phyloP scores from a whole-genome alignment of 2,113 vertebrate genomes.

The Pelobates fuscus region DNA sequence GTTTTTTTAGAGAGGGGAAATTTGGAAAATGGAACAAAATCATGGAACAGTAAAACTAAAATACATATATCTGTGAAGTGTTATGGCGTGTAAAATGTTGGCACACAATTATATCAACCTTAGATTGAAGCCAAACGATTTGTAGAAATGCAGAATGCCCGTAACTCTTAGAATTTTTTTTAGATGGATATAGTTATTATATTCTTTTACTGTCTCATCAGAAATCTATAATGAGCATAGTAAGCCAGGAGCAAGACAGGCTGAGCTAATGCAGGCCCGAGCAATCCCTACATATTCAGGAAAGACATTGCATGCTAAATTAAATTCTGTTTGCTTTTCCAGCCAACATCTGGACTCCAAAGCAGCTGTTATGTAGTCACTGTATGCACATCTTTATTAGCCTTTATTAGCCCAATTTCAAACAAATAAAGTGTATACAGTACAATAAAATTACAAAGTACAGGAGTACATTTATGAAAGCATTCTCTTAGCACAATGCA shows the following conservation, averaged over 20 bases:
- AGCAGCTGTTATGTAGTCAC: conserved; percentile 66
- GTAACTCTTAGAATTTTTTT: conserved; percentile 24
- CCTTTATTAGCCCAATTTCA: conserved; percentile 21
- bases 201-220: conserved; percentile 43
- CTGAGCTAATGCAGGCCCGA: conserved; percentile 54
- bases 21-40: too few relatives aligned
- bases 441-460: conserved; percentile 6
- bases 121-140: conserved; percentile 25
- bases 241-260: conserved; percentile 53
- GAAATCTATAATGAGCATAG: conserved; percentile 54
- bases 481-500: too few relatives aligned
- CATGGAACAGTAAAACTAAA: not conserved
- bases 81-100: conserved; percentile 2
- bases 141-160: not conserved
- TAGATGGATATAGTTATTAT: conserved; percentile 35
- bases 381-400: conserved; percentile 38
- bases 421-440: not conserved
- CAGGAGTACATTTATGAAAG: not conserved
- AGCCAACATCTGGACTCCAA: conserved; percentile 68
- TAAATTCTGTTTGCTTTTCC: conserved; percentile 67
- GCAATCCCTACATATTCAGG: conserved; percentile 51
- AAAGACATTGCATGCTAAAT: conserved; percentile 58
- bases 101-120: not conserved
- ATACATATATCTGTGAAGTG: too few relatives aligned
- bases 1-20: too few relatives aligned